These are phyloP conservation scores for Campylomormyrus tamandua DNA, from an alignment of 2,113 vertebrate genomes.

Conservation along the genomic window DNA sequence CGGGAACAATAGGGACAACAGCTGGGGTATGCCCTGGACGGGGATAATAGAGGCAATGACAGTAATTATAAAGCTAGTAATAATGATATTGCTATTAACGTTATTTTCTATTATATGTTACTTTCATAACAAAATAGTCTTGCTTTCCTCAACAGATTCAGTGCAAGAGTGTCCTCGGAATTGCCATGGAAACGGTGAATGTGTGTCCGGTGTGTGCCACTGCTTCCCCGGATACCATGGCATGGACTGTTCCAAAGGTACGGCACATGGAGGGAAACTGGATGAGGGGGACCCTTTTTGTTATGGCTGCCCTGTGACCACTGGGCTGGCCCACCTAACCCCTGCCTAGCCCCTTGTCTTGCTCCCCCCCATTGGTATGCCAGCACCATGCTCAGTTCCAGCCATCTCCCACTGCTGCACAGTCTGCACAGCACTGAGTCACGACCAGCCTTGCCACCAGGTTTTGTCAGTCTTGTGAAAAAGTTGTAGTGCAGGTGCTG, in stretches of 20 bases:
- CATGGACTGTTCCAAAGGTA: constrained; percentile 98
- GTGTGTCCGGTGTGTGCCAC: constrained; percentile 91
- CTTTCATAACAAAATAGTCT: background rate
- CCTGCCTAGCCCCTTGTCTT: background rate
- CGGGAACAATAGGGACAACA: no score
- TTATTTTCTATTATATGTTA: background rate
- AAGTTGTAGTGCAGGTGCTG: background rate
- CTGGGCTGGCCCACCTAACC: background rate
- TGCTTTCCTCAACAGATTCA: constrained; percentile 68
- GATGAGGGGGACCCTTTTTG: background rate
- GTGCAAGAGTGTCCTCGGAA: constrained; percentile 96
- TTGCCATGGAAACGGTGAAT: constrained; percentile 96
- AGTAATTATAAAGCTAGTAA: background rate
- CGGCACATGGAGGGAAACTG: background rate
- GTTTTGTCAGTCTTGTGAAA: background rate
- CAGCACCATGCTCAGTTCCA: background rate
- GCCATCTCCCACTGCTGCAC: background rate
- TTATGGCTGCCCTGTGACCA: background rate
- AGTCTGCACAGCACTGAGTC: background rate
- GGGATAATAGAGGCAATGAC: background rate
- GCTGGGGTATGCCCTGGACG: no score
- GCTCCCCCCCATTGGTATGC: no score
- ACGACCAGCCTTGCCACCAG: background rate
- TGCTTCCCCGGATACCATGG: constrained; percentile 97
- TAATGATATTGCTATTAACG: background rate